Conservation (phyloP, 2,888 invertebrate genomes). For the Megalurothrips usitatus region DNA sequence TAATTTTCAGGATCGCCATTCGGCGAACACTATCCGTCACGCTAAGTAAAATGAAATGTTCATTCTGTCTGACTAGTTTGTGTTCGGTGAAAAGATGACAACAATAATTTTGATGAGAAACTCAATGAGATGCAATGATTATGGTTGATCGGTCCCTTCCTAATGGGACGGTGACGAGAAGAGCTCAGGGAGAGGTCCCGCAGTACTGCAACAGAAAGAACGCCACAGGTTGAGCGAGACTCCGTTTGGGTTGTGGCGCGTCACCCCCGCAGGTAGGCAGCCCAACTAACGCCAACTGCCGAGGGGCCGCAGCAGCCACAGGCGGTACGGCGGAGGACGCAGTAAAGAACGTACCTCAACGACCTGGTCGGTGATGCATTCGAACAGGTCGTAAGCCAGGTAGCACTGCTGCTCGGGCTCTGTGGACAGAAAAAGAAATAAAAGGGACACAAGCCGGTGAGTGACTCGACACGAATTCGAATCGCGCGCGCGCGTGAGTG, state of each 20-base stretch:
- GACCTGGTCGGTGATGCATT: conserved; percentile 73
- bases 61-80: too few species aligned
- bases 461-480: neutral
- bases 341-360: conserved; percentile 49
- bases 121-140: neutral
- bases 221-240: neutral
- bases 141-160: neutral
- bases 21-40: too few species aligned
- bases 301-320: too few species aligned
- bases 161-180: neutral
- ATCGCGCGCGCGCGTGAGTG: too few species aligned
- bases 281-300: too few species aligned
- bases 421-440: conserved; percentile 46
- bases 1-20: too few species aligned
- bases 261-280: too few species aligned
- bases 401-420: conserved; percentile 69
- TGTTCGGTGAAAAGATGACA: too few species aligned
- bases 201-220: neutral
- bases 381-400: conserved; percentile 71
- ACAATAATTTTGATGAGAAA: too few species aligned
- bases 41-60: too few species aligned
- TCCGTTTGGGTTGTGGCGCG: neutral
- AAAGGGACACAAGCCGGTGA: neutral
- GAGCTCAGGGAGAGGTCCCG: neutral
- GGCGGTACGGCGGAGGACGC: neutral